These are phyloP conservation scores for Tipula confusa DNA, from an alignment of 2,888 invertebrate species.

Conservation along the genomic window DNA sequence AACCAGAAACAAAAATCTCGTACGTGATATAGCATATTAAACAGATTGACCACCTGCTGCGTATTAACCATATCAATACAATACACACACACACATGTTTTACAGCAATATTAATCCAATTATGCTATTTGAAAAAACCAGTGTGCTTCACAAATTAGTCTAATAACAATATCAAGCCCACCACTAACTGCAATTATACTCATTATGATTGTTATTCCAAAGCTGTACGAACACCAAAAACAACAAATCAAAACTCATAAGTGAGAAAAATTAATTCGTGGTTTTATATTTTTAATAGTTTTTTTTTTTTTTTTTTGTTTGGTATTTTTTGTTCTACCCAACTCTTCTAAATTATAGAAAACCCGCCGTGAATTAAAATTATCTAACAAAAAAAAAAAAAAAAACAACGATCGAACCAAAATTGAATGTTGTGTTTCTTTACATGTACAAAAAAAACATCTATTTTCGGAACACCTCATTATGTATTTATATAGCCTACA, in stretches of 20 bases:
- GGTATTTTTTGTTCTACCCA: neutral
- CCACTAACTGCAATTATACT: conserved; percentile 9
- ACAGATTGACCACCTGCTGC: neutral
- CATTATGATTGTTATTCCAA: conserved; percentile 12
- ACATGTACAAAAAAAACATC: neutral
- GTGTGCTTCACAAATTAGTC: neutral
- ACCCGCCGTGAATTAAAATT: neutral
- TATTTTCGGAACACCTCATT: conserved; percentile 13
- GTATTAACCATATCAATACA: neutral
- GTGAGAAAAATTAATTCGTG: conserved; percentile 20
- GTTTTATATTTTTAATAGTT: conserved; percentile 8
- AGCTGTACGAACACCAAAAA: neutral
- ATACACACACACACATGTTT: neutral
- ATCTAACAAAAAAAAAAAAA: neutral
- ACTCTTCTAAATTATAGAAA: neutral
- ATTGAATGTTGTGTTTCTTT: conserved; percentile 1
- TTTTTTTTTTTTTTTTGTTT: neutral
- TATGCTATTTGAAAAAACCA: neutral
- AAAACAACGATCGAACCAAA: neutral
- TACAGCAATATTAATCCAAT: neutral
- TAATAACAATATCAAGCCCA: conserved; percentile 16
- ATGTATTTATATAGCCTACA: conserved; percentile 25
- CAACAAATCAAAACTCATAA: conserved; percentile 5
- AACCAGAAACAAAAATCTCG: neutral
- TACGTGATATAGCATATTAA: neutral